Conservation (phyloP, 37 sponge, comb jelly and placozoan species). For the Spongilla lacustris region DNA sequence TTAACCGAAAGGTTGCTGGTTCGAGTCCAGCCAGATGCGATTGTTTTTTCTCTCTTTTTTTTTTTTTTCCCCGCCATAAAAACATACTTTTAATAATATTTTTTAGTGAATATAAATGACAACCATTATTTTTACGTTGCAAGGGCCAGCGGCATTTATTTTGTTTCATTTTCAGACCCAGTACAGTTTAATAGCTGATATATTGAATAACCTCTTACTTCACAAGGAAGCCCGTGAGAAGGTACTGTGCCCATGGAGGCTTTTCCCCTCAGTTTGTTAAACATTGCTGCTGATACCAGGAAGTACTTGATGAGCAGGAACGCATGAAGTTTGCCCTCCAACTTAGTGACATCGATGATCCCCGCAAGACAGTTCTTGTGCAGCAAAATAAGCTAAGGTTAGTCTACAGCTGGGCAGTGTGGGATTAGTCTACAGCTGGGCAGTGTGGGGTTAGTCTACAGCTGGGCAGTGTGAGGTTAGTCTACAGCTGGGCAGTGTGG, state of each 20-base stretch:
- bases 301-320: slow-evolving; percentile 52
- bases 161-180: slow-evolving; percentile 48
- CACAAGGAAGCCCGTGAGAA: slow-evolving; percentile 87
- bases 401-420: background rate
- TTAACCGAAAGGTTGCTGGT: slow-evolving; percentile 84
- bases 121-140: background rate
- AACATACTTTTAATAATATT: no score
- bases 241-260: slow-evolving; percentile 16
- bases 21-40: slow-evolving; percentile 74
- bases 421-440: background rate
- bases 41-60: slow-evolving; percentile 30
- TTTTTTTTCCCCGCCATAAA: background rate
- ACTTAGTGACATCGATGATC: slow-evolving; percentile 75
- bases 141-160: no score
- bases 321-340: slow-evolving; percentile 79
- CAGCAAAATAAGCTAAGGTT: slow-evolving; percentile 80
- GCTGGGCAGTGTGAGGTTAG: no score
- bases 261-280: background rate
- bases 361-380: slow-evolving; percentile 49
- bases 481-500: no score
- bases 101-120: no score
- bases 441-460: no score
- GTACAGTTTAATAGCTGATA: slow-evolving; percentile 83
- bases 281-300: slow-evolving; percentile 28
- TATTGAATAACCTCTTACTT: slow-evolving; percentile 87